A percentile compares a stretch with the other conserved stretches of the same genome.
phyloP scores from a whole-genome alignment of 2,797 vertebrate genomes.

The Lycodopsis pacificus region DNA sequence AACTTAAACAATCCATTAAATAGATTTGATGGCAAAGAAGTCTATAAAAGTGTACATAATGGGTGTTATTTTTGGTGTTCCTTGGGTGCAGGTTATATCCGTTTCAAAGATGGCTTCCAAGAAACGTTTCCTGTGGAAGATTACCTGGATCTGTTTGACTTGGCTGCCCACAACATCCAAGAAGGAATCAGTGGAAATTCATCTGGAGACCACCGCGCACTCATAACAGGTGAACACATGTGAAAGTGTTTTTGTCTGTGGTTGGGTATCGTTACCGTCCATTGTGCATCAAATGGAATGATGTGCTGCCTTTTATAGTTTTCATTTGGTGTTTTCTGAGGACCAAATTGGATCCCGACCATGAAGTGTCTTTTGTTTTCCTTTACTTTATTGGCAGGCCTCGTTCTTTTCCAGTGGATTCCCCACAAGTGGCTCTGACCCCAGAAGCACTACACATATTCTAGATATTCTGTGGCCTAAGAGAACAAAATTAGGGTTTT shows the following conservation, averaged over 20 bases:
- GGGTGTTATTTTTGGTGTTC: conserved; percentile 16
- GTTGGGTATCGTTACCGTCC: conserved; percentile 10
- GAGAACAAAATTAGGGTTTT: conserved; percentile 6
- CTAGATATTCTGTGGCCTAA: conserved; percentile 20
- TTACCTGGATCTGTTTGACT: conserved; percentile 95
- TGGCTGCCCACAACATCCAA: conserved; percentile 92
- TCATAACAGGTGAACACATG: conserved; percentile 88
- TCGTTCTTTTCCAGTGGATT: conserved; percentile 13
- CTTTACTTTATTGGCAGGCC: conserved; percentile 9
- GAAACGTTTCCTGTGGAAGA: conserved; percentile 91
- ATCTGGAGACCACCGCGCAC: conserved; percentile 65
- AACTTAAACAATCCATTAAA: background rate
- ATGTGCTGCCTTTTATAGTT: conserved; percentile 21
- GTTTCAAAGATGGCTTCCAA: conserved; percentile 88
- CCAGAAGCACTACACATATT: conserved; percentile 29
- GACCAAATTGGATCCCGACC: conserved; percentile 16
- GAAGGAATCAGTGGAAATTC: conserved; percentile 82
- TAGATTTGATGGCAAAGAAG: conserved; percentile 5
- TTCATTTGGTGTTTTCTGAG: conserved; percentile 17
- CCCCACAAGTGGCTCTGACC: conserved; percentile 24
- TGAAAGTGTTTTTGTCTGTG: conserved; percentile 6
- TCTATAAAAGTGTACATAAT: conserved; percentile 18
- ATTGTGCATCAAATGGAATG: conserved; percentile 37
- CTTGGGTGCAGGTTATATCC: conserved; percentile 87
- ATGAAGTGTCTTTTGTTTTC: conserved; percentile 13